Evolutionary conservation across 2,888 invertebrate genomes (phyloP), one percentile per base, ranked within the genome.

Genomic region (Xestia xanthographa): DNA sequence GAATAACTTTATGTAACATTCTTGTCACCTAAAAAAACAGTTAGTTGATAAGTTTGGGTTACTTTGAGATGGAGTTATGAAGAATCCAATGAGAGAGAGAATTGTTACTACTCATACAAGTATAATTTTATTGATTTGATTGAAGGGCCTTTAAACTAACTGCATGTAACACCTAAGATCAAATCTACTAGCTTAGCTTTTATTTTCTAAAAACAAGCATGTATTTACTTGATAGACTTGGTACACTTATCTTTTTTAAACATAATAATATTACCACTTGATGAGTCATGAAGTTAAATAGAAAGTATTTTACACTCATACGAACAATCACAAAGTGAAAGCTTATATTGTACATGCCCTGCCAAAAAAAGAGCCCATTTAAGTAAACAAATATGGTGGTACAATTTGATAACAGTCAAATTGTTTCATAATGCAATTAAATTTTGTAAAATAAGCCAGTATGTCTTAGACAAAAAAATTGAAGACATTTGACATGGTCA

Each of bases 241-340:
- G n/a, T 17, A 58, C 20, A 38, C 12, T 50, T 29, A 38, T 53
- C 1, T 29, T n/a, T 72, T 45, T 77, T 14, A 29, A 34, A 79
- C 20, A 53, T 41, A n/a, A n/a, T n/a, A n/a, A n/a, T n/a, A n/a
- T n/a, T n/a, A 66, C 5, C 3, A 53, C n/a, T 38, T 29, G 11
- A 53, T 76, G 66, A 82, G 58, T 69, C 53, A 56, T 66, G 14
- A 66, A 66, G 41, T 53, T 60, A 48, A 77, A 78, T 69, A 80
- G 83, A 83, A 80, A 80, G 69, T 80, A 53, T 69, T 69, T 83
- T 66, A 63, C 63, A 77, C 58, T 17, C 17, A 34, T 69, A 65
- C 53, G 9, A 38, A 4, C n/a, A 41, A 45, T 6, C n/a, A 17
- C 26, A 50, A 41, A 34, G 79, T 78, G 83, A 80, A 80, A 80